phyloP scores from a whole-genome alignment of 2,797 vertebrate genomes.

The Protosalanx chinensis region DNA sequence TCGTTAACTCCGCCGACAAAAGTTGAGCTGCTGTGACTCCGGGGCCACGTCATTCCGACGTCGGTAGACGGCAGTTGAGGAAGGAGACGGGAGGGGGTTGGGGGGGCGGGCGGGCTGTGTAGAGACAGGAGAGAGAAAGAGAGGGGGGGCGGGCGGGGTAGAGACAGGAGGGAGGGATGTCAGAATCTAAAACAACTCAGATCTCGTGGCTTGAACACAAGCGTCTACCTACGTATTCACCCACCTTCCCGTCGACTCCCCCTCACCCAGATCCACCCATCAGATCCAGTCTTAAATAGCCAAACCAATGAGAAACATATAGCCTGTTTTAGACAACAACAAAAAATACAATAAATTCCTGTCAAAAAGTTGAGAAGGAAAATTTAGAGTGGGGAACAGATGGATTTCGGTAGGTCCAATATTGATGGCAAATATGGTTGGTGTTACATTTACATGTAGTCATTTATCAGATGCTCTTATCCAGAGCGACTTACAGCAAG shows the following conservation, averaged over 20 bases:
- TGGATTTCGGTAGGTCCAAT: neutral
- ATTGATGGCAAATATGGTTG: neutral
- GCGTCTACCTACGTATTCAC: neutral
- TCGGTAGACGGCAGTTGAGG: conserved; percentile 4
- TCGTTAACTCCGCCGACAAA: conserved; percentile 3
- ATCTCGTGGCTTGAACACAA: conserved; percentile 1
- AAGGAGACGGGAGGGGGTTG: neutral
- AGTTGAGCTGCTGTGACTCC: conserved; percentile 1
- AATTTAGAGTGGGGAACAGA: no score
- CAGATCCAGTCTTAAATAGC: neutral
- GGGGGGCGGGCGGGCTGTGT: neutral
- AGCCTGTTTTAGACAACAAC: conserved; percentile 19
- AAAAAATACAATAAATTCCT: no score
- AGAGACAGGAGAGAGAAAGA: no score
- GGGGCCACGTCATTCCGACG: conserved; percentile 15
- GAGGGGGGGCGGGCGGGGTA: no score
- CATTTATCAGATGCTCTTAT: no score
- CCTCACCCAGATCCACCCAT: neutral
- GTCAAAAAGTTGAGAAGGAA: no score
- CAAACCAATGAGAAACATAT: conserved; percentile 20
- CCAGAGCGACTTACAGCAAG: no score
- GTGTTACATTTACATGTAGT: no score
- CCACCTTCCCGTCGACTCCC: neutral
- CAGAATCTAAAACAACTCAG: neutral
- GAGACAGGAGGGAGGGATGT: no score